Conservation (phyloP, 2,888 invertebrate species). For the Lampropteryx suffumata region DNA sequence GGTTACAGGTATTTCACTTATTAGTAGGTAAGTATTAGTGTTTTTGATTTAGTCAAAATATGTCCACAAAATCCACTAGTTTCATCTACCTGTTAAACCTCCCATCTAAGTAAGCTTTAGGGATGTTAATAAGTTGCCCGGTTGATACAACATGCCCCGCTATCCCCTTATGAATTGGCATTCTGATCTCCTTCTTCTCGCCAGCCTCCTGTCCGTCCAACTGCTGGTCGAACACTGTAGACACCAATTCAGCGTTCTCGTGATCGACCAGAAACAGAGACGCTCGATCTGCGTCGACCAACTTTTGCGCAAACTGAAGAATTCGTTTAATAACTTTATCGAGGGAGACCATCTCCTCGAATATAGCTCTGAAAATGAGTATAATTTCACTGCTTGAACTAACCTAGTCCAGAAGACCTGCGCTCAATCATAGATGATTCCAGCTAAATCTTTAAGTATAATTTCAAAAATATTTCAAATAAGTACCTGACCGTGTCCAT, state of each 20-base stretch:
- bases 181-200: constrained; percentile 83
- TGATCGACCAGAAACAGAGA: constrained; percentile 91
- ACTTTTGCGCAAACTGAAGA: constrained; percentile 90
- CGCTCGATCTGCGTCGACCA: constrained; percentile 92
- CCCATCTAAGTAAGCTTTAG: constrained; percentile 90
- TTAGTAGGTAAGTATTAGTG: no score
- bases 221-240: constrained; percentile 89
- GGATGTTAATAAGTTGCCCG: constrained; percentile 90
- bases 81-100: constrained; percentile 86
- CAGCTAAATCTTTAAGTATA: no score
- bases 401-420: neutral
- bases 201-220: constrained; percentile 51
- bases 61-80: no score
- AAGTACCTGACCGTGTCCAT: no score
- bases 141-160: constrained; percentile 92
- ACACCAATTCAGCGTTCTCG: constrained; percentile 88
- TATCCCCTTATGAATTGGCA: constrained; percentile 90
- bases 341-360: constrained; percentile 94
- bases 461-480: no score
- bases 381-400: neutral
- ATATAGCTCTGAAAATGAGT: constrained; percentile 90
- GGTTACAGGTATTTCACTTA: no score
- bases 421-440: no score
- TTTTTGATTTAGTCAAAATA: no score
- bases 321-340: constrained; percentile 91